Evolutionary conservation across 92 coral and sea anemone species (phyloP).

Genomic region (Actinernus sp.): DNA sequence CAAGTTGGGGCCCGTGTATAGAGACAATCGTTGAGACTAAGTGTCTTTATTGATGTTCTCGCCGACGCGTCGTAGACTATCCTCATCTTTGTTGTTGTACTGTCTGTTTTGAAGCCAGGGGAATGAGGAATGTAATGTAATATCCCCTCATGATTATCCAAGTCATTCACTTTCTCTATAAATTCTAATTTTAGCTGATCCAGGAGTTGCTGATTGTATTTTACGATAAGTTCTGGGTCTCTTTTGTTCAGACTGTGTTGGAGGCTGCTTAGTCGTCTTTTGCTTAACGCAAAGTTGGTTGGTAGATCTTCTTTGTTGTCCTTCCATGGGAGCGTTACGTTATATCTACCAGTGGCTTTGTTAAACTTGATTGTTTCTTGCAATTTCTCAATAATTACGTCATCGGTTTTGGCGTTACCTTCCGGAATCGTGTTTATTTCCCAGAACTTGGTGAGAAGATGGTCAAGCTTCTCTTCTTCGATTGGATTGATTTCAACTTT

Average conservation of each 20-base stretch:
- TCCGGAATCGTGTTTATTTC: too few species aligned
- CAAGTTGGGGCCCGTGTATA: slow-evolving; percentile 33
- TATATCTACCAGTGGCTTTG: too few species aligned
- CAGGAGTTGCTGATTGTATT: too few species aligned
- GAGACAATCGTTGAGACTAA: slow-evolving; percentile 29
- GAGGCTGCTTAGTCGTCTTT: slow-evolving; percentile 22
- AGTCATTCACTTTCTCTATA: slow-evolving; percentile 31
- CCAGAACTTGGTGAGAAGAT: too few species aligned
- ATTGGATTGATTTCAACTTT: too few species aligned
- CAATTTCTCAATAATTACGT: too few species aligned
- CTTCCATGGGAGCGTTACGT: slow-evolving; percentile 56
- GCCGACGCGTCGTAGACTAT: slow-evolving; percentile 44
- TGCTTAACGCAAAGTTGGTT: slow-evolving; percentile 10
- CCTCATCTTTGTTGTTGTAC: slow-evolving; percentile 38
- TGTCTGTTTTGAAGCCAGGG: too few species aligned
- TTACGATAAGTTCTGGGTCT: slow-evolving; percentile 23
- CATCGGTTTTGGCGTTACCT: too few species aligned
- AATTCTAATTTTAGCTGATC: slow-evolving; percentile 34
- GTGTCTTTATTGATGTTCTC: slow-evolving; percentile 22
- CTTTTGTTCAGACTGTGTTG: slow-evolving; percentile 36
- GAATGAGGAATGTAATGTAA: too few species aligned
- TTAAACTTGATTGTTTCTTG: too few species aligned
- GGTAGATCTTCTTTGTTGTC: slow-evolving; percentile 41
- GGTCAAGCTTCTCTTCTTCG: too few species aligned
- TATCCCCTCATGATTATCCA: too few species aligned